Evolutionary conservation across 2,113 vertebrate genomes (phyloP), one percentile per base, ranked within the genome.

Genomic region (Fukomys damarensis): DNA sequence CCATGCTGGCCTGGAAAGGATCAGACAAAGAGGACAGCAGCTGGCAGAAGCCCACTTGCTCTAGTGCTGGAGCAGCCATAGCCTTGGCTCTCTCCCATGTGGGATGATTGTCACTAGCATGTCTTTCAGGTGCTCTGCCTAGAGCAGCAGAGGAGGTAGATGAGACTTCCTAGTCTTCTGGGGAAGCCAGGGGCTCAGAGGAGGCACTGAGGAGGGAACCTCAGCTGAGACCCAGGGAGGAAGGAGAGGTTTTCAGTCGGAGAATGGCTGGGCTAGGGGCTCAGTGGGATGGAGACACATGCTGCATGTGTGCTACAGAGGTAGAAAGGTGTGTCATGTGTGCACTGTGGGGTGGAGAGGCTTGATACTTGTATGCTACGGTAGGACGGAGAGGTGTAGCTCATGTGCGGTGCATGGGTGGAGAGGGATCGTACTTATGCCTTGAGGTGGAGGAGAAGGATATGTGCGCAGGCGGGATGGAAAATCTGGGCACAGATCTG

Each of bases 31-130:
- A 16, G 46, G 59, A 12, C 58, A 6, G 35, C 0, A 22, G 22
- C 12, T 30, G 41, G 68, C 19, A 1, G 2, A 0, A 26, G 19
- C 11, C 56, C 38, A 10, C 0, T 2, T 26, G 46, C 70, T 10
- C 70, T 7, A 38, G 11, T 12, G 8, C 22, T n/a, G 43, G 2
- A 9, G 0, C 0, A 41, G 35, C 26, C 38, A 41, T 35, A 3
- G 74, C 35, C 2, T 12, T 0, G 0, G 22, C 0, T 11, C 49
- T 26, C 3, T 52, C 66, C 49, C 19, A 13, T 16, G 1, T 56
- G 35, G 24, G 35, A 0, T 63, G n/a, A 19, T 0, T 24, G 17
- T 41, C 12, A 30, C 20, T 3, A 5, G 43, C 0, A 0, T 2
- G 38, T 46, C 56, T 52, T 20, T n/a, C 9, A 28, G 16, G 5